Evolutionary conservation across 2,113 vertebrate species (phyloP).

Genomic region (Aegotheles bennettii): DNA sequence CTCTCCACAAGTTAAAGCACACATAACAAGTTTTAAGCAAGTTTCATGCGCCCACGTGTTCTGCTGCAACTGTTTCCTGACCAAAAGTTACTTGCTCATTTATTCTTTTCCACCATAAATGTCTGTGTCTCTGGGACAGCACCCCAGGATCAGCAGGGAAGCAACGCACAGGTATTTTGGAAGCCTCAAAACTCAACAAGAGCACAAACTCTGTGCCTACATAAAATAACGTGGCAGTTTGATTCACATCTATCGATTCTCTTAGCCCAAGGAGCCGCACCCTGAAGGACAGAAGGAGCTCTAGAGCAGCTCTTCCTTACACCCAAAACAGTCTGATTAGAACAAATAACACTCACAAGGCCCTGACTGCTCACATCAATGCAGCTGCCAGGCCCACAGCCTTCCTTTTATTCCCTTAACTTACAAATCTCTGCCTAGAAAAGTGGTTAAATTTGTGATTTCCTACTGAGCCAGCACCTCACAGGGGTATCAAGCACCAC

Average conservation of each 20-base stretch:
- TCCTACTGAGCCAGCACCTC: background rate
- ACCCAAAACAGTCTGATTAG: background rate
- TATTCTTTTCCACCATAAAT: background rate
- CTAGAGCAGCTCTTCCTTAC: background rate
- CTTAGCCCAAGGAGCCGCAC: background rate
- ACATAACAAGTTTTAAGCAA: accelerated
- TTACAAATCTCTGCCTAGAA: background rate
- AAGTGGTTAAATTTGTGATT: background rate
- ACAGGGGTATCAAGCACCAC: background rate
- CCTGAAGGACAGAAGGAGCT: background rate
- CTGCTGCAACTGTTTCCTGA: background rate
- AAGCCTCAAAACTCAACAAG: background rate
- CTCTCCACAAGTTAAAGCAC: background rate
- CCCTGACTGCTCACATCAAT: background rate
- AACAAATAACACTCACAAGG: background rate
- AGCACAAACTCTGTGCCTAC: background rate
- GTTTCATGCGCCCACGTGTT: background rate
- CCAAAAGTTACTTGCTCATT: background rate
- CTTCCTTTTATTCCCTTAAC: no score
- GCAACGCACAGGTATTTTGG: accelerated
- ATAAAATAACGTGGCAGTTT: background rate
- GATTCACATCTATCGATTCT: background rate
- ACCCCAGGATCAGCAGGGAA: background rate
- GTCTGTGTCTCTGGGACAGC: background rate
- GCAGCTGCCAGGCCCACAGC: background rate